Evolutionary conservation across 2,113 vertebrate species (phyloP), one percentile per base, ranked within the genome.

Genomic region (Ctenomys sociabilis): DNA sequence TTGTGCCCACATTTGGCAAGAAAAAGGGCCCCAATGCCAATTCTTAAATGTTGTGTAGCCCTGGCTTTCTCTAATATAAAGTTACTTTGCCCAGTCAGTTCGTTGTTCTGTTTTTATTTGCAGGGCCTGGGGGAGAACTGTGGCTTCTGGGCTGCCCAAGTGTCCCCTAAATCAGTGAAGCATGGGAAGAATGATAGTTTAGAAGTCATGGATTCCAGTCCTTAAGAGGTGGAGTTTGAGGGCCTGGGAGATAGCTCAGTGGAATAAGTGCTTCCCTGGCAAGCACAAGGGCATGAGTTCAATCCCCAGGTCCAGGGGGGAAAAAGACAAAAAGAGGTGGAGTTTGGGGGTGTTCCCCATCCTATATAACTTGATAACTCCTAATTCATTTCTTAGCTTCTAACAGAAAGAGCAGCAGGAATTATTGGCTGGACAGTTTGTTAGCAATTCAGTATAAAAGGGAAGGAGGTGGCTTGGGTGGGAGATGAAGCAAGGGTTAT

Each of bases 11-110:
- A 49, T 98, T 98, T 61, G 98, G 98, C 97, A 98, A 98, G 96
- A 98, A 98, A 97, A 98, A 98, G 96, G 98, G 98, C 24, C 98
- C 98, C 28, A 98, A 98, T 78, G 98, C 98, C 93, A 98, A 98
- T 95, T 98, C 98, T 26, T 98, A 98, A 98, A 59, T n/a, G 59
- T 57, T 32, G 5, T 90, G 85, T 85, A 24, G 59, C 37, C 32
- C 35, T 22, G 57, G 83, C 94, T 89, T 63, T 78, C 22, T 26
- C 52, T 54, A 98, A 98, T 98, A 97, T 98, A 97, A 98, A 98
- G 81, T 72, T 82, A 37, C n/a, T 88, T 92, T 32, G 21, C 17
- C 64, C 88, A n/a, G 1, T 26, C 28, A 40, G 5, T 8, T 49
- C 11, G 1, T 43, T 13, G 49, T 52, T 49, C 64, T 0, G 1